phyloP scores from a whole-genome alignment of 2,797 vertebrate genomes.

The Liasis olivaceus region DNA sequence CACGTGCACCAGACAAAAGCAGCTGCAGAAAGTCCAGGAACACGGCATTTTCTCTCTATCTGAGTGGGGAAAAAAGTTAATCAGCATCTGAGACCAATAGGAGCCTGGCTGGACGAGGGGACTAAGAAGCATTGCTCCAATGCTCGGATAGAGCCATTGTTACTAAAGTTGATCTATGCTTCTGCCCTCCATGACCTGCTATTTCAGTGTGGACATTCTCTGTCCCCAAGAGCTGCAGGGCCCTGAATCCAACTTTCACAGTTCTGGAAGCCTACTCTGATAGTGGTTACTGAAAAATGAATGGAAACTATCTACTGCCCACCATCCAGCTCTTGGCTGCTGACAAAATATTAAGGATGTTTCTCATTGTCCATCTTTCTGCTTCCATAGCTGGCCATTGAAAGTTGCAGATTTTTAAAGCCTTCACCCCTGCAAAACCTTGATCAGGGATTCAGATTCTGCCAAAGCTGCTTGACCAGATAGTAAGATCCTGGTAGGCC shows the following conservation, averaged over 20 bases:
- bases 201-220: not conserved
- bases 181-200: not conserved
- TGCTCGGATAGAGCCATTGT: not conserved
- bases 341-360: not conserved
- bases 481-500: not conserved
- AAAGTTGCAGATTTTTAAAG: not conserved
- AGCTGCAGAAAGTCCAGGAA: not conserved
- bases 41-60: not conserved
- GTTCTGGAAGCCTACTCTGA: not conserved
- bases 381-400: not conserved
- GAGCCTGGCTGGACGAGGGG: not conserved
- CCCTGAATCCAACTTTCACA: not conserved
- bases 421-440: not conserved
- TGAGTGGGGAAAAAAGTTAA: not conserved
- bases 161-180: not conserved
- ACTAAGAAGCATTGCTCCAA: not conserved
- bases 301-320: not conserved
- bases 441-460: not conserved
- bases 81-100: not conserved
- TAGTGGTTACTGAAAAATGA: not conserved
- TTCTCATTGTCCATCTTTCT: not conserved
- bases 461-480: not conserved
- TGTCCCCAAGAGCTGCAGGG: not conserved
- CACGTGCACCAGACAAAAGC: conserved; percentile 13
- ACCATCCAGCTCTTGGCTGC: not conserved